Evolutionary conservation across 2,797 vertebrate genomes (phyloP).

Genomic region (Dromococcyx pavoninus): DNA sequence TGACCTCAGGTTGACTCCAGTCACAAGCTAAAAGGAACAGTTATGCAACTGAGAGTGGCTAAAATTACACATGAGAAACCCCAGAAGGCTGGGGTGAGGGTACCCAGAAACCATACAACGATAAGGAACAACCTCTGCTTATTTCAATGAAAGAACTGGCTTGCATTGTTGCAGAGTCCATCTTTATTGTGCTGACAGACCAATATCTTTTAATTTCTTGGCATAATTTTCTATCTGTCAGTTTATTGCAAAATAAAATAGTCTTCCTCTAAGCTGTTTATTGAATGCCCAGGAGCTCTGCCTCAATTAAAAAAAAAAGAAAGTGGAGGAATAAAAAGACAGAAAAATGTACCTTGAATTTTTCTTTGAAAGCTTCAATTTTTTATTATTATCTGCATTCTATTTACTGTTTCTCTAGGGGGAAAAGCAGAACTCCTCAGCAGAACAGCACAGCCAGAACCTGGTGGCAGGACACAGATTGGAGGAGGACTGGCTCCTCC

Average conservation of each 20-base stretch:
- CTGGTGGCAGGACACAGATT: background rate
- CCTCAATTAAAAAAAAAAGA: background rate
- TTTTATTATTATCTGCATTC: background rate
- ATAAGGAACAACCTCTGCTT: background rate
- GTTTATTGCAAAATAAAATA: slow-evolving; percentile 13
- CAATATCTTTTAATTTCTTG: slow-evolving; percentile 21
- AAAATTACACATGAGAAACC: slow-evolving; percentile 5
- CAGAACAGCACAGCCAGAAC: background rate
- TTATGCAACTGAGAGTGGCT: slow-evolving; percentile 54
- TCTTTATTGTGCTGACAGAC: background rate
- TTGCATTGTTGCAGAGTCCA: background rate
- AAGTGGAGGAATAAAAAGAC: background rate
- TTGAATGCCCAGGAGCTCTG: background rate
- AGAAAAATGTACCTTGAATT: background rate
- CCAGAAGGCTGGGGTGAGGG: slow-evolving; percentile 22
- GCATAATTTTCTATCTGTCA: slow-evolving; percentile 38
- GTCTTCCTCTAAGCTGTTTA: background rate
- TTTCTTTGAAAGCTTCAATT: background rate
- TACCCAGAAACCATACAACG: background rate
- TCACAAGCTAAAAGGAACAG: slow-evolving; percentile 18
- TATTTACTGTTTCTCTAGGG: background rate
- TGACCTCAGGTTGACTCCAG: slow-evolving; percentile 49
- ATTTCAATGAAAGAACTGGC: background rate
- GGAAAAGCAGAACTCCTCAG: background rate
- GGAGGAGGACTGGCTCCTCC: background rate